Percentiles rank a stretch among this genome's conserved stretches.
Conservation (phyloP, 2,888 invertebrate genomes). For the Halictus ligatus region DNA sequence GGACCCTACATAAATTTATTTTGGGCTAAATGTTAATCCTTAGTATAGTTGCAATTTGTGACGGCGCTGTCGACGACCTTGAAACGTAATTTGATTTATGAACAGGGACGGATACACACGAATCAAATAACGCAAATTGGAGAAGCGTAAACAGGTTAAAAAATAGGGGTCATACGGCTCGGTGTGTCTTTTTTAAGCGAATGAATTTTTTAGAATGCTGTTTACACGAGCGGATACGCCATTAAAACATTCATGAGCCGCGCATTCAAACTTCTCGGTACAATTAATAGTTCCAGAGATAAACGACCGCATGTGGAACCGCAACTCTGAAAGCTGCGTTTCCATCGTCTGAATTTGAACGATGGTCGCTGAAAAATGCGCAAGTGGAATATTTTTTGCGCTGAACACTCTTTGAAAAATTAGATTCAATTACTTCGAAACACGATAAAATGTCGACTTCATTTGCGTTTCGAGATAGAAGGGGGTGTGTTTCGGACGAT, state of each 20-base stretch:
- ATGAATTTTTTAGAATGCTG: neutral
- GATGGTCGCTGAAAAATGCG: neutral
- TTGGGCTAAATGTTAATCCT: no score
- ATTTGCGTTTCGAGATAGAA: neutral
- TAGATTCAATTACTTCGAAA: neutral
- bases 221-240: neutral
- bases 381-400: neutral
- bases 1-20: no score
- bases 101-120: neutral
- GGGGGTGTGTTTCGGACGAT: neutral
- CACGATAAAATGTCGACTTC: neutral
- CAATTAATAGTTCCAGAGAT: neutral
- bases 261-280: neutral
- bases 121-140: neutral
- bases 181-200: neutral
- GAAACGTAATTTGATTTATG: neutral
- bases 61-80: no score
- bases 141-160: neutral
- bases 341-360: neutral
- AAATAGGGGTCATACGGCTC: neutral
- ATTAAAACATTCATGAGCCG: conserved; percentile 1
- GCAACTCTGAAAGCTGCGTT: neutral
- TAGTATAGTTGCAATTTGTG: no score
- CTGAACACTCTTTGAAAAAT: neutral
- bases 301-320: neutral